Evolutionary conservation across 2,797 vertebrate genomes (phyloP).

Genomic region (Gymnopithys bicolor): DNA sequence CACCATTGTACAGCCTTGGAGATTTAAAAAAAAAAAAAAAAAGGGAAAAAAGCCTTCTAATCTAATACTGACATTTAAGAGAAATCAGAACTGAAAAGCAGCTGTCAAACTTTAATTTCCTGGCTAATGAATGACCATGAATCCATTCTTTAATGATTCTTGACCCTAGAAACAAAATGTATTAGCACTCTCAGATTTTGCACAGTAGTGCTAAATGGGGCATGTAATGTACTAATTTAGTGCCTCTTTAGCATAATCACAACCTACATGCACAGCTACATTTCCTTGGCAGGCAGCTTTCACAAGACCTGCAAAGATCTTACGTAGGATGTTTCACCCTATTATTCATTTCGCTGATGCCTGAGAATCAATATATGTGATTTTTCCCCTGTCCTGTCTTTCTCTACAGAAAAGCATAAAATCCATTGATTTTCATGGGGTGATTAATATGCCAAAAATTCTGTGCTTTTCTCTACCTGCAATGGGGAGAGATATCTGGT

Average conservation of each 20-base stretch:
- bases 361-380: conserved; percentile 43
- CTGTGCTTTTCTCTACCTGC: background rate
- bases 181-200: conserved; percentile 80
- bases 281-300: conserved; percentile 61
- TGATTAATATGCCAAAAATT: conserved; percentile 11
- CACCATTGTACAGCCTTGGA: background rate
- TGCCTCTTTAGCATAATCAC: conserved; percentile 77
- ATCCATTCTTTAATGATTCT: conserved; percentile 80
- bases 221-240: conserved; percentile 81
- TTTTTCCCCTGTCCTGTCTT: background rate
- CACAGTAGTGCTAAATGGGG: conserved; percentile 79
- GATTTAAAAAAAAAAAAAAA: background rate
- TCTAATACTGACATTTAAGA: conserved; percentile 67
- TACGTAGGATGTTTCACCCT: conserved; percentile 7
- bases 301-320: conserved; percentile 57
- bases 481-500: background rate
- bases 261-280: conserved; percentile 49
- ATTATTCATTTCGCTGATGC: conserved; percentile 40
- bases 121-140: conserved; percentile 75
- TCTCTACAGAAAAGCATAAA: conserved; percentile 21
- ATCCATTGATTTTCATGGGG: conserved; percentile 32
- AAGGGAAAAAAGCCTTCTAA: background rate
- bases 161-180: conserved; percentile 80
- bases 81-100: conserved; percentile 73
- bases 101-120: conserved; percentile 74